phyloP scores from a whole-genome alignment of 2,888 invertebrate species.

The Hartigia nigra region DNA sequence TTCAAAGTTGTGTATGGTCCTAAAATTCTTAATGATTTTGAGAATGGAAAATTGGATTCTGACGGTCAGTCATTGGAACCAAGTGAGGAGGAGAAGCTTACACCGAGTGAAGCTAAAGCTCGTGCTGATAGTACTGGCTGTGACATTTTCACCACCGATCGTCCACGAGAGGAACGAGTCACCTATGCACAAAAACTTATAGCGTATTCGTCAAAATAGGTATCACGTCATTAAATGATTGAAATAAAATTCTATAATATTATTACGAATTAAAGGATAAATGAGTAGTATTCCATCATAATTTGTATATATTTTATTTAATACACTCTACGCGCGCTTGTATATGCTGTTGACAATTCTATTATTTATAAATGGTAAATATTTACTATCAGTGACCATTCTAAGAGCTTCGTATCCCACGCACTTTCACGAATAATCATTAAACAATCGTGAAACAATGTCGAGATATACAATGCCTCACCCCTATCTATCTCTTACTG shows the following conservation, averaged over 20 bases:
- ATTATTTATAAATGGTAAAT: constrained; percentile 21
- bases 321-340: constrained; percentile 42
- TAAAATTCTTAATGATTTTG: constrained; percentile 83
- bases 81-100: constrained; percentile 77
- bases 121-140: constrained; percentile 81
- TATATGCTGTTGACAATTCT: constrained; percentile 18
- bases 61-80: constrained; percentile 79
- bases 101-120: constrained; percentile 77
- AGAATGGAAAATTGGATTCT: constrained; percentile 75
- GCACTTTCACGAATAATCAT: neutral
- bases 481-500: constrained; percentile 2
- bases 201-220: neutral
- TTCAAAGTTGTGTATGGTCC: constrained; percentile 83
- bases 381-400: neutral
- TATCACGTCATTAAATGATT: neutral
- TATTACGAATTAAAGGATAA: neutral
- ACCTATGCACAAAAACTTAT: neutral
- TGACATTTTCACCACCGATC: constrained; percentile 74
- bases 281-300: constrained; percentile 3
- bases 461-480: neutral
- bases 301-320: constrained; percentile 47
- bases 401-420: neutral
- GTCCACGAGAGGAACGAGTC: neutral
- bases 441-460: neutral
- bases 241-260: neutral